Evolutionary conservation across 2,797 vertebrate genomes (phyloP), one percentile per base, ranked within the genome.

Genomic region (Sebastes taczanowskii): DNA sequence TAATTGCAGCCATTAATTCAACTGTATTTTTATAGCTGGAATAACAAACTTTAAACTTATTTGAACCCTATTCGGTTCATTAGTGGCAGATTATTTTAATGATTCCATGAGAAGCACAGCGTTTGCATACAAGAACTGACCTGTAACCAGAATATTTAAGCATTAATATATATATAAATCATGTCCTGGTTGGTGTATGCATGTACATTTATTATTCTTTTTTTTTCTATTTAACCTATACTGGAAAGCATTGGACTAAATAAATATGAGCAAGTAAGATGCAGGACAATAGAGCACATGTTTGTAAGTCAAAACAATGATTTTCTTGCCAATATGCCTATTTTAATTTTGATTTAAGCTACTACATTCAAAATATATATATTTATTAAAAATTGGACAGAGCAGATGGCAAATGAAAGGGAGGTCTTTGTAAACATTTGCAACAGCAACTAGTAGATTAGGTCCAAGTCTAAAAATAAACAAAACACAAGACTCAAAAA

Each of bases 361-460:
- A 70, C 73, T 62, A 68, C 77, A 78, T 88, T 82, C n/a, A 82
- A 74, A 67, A 75, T 61, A 70, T 55, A 67, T 82, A 32, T 65
- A 75, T 77, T 60, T 42, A 77, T 77, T 58, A 63, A 60, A 58
- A 30, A 59, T 25, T 61, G 69, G 38, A 77, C 11, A 27, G n/a
- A 81, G 81, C 85, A 87, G 82, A 88, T 82, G 84, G 78, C 63
- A 32, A 71, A 68, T 66, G 46, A 61, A 63, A 75, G 71, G 13
- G 27, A 42, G 4, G 18, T 69, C n/a, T 80, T 63, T 85, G 13
- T 58, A 55, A 80, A 78, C 11, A 70, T 49, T 20, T 64, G 32
- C 9, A 55, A 73, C 52, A 52, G 23, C 9, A 70, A 77, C 34
- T 58, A 55, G 18, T 62, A 46, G 49, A 74, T 72, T 68, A 67